Base-by-base conservation (phyloP, 2,888 invertebrate genomes). In the Lepidocyrtoides sp. region DNA sequence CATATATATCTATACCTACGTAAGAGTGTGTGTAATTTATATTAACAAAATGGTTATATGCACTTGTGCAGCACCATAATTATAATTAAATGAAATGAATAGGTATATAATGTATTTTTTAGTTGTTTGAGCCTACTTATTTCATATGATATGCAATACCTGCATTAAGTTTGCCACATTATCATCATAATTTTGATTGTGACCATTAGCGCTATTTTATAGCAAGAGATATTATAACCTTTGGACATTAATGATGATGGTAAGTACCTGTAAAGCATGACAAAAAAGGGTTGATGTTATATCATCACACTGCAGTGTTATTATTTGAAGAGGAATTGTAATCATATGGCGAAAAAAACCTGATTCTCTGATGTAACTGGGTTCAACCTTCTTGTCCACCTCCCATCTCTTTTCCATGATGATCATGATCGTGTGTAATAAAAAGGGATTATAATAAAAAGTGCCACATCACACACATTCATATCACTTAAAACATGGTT, bases 181-280 rank as follows among this genome's bases (percentile, higher is more conserved):
- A 77, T 77, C 32, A 77, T 32, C 23, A 29, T 77, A 60, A 41
- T 32, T 75, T 23, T 60, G 75, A 75, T 72, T 77, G 36, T 75
- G 44, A 0, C 86, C 75, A 77, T 86, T 86, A 77, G 23, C 60
- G 75, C 57, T 86, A 57, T 77, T 86, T 86, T 75, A 86, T 86
- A 41, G 77, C 36, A 23, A 75, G 44, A 41, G 60, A 54, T n/a
- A n/a, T n/a, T 60, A 72, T 72, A 85, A 85, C 63, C 48, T 41
- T 84, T 69, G 44, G 84, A 69, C 84, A 84, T 48, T 72, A 85
- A 72, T 36, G 36, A 75, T 51, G 36, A 69, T 69, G n/a, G 69
- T 69, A 36, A 36, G 54, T 83, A 63, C 82, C 63, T 83, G 83
- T 29, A 83, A n/a, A 79, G 79, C 82, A 82, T 82, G 63, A 60